Percentiles rank a stretch among this genome's conserved stretches.
Conservation (phyloP, 2,113 vertebrate species). For the Pungitius pungitius region DNA sequence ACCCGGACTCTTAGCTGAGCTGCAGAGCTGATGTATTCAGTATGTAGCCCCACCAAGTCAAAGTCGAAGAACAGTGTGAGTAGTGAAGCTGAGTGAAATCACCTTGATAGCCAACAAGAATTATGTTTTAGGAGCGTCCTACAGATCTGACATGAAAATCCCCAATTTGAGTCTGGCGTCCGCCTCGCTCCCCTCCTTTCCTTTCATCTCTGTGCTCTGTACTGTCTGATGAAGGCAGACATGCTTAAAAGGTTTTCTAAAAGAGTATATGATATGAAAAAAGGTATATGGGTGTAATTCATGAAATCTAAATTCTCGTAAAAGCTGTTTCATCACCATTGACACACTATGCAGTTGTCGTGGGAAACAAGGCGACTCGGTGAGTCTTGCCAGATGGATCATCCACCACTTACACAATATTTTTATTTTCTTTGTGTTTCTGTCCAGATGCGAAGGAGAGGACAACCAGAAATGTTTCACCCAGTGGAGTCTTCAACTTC, state of each 20-base stretch:
- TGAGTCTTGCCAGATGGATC: slow-evolving; percentile 9
- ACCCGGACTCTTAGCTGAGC: neutral
- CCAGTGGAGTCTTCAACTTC: slow-evolving; percentile 82
- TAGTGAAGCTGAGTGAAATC: neutral
- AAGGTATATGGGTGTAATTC: neutral
- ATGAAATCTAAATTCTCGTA: neutral
- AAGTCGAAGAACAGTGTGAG: neutral
- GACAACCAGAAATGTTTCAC: slow-evolving; percentile 80
- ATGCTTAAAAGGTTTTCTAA: neutral
- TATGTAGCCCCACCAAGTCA: neutral
- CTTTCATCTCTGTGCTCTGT: neutral
- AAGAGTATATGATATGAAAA: neutral
- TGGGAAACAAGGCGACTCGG: slow-evolving; percentile 31
- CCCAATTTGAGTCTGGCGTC: neutral
- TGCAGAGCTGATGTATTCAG: neutral
- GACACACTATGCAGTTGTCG: slow-evolving; percentile 13
- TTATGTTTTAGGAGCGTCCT: neutral
- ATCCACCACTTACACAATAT: slow-evolving; percentile 1
- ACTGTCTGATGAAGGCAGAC: neutral
- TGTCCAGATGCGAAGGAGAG: slow-evolving; percentile 82
- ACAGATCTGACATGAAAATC: neutral
- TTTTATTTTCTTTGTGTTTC: slow-evolving; percentile 21
- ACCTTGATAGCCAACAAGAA: neutral
- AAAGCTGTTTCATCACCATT: neutral
- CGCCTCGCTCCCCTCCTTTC: neutral